A percentile compares a stretch with the other conserved stretches of the same genome.
Conservation (phyloP, 2,113 vertebrate species). For the sheep (Ovis aries) region ARS-UI_Ramb_v3.0 NC_056077.1:9817001-9817500, state of each 20-base stretch:
- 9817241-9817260: rapidly evolving
- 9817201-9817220: rapidly evolving
- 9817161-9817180: neutral
- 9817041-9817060: neutral
- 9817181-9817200: neutral
- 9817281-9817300: no score
- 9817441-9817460: neutral
- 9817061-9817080: no score
- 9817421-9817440: neutral
- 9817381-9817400: neutral
- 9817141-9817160: neutral
- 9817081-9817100: neutral
- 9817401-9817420: neutral
- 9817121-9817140: neutral
- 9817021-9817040: neutral
- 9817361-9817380: neutral
- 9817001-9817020: neutral
- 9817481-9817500: neutral
- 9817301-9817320: no score
- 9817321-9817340: no score
- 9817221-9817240: neutral
- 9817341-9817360: neutral
- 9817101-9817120: neutral
- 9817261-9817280: no score
- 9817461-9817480: neutral